Evolutionary conservation across 92 coral and sea anemone genomes (phyloP), one percentile per base, ranked within the genome.

Genomic region (Bergia sp.): DNA sequence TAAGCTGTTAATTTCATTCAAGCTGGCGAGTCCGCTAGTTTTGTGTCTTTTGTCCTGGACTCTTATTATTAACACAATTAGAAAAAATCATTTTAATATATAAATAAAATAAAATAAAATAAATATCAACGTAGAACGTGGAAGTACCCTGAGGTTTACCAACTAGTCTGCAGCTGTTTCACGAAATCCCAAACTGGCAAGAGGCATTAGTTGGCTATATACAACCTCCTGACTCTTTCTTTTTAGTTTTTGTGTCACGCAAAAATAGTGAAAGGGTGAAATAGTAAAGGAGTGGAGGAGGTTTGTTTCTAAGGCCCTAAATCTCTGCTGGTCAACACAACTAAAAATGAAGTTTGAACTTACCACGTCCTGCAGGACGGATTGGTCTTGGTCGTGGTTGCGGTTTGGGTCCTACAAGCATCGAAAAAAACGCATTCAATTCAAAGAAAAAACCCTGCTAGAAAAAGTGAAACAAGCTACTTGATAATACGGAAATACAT

Each of bases 301-400:
- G 1, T 10, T 53, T 6, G 58, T 53, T 53, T 1, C 1, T 2
- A 45, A 45, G 8, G 50, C 9, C 50, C 50, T 2, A 50, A 2
- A 0, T 50, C 15, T 50, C 7, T 50, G 57, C 57, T 6, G 57
- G 15, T 50, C 13, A 50, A 50, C 57, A 0, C 37, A 10, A 11
- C 5, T 10, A 36, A 4, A 20, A 73, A 37, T 5, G 21, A 20
- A 36, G 20, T 37, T 73, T 61, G n/a, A 4, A 84, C 87, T 84
- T 69, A 82, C 87, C 75, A 67, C 77, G 74, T 13, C 87, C 87
- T 12, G 66, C 43, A 13, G 79, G 79, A 43, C 79, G 87, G 49
- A 84, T 39, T 2, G 87, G 87, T 44, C 13, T 84, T 4, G 87
- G 79, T 12, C 44, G 13, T 36, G 79, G 79, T 3, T 1, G 9